Conservation (phyloP, 2,888 invertebrate genomes). For the Hypena proboscidalis region DNA sequence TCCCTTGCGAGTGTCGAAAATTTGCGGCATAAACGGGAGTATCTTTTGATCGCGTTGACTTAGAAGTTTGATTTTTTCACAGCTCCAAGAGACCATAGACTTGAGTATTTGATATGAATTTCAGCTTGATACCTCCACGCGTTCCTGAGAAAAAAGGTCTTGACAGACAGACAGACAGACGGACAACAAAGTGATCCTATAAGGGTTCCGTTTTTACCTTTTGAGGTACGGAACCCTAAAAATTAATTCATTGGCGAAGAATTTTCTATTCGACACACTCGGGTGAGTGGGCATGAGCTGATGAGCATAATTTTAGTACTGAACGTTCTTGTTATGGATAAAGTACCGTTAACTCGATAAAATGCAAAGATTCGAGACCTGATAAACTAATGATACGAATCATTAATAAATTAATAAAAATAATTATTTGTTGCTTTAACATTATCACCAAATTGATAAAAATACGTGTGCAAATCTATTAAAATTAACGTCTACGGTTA, state of each 20-base stretch:
- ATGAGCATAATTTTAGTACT: slow-evolving; percentile 54
- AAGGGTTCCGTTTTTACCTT: no score
- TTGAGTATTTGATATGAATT: no score
- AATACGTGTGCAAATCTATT: slow-evolving; percentile 13
- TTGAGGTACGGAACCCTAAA: no score
- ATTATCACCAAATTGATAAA: slow-evolving; percentile 20
- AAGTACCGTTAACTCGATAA: slow-evolving; percentile 47
- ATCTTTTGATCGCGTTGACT: no score
- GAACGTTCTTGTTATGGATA: slow-evolving; percentile 47
- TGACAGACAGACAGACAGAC: no score
- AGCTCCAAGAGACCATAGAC: no score
- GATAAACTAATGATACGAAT: slow-evolving; percentile 19
- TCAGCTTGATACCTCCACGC: no score
- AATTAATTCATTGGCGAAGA: slow-evolving; percentile 40
- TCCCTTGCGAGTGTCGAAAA: no score
- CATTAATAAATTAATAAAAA: slow-evolving; percentile 25
- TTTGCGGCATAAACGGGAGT: no score
- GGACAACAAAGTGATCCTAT: no score
- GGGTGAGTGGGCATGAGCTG: slow-evolving; percentile 51
- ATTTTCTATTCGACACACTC: slow-evolving; percentile 50
- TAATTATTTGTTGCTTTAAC: slow-evolving; percentile 20
- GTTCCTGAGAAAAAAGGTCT: no score
- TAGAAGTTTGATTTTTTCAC: no score
- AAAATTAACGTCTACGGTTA: slow-evolving; percentile 55
- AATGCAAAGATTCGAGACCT: slow-evolving; percentile 20